Evolutionary conservation across 2,888 invertebrate genomes (phyloP).

Genomic region (Schizotus pectinicornis): DNA sequence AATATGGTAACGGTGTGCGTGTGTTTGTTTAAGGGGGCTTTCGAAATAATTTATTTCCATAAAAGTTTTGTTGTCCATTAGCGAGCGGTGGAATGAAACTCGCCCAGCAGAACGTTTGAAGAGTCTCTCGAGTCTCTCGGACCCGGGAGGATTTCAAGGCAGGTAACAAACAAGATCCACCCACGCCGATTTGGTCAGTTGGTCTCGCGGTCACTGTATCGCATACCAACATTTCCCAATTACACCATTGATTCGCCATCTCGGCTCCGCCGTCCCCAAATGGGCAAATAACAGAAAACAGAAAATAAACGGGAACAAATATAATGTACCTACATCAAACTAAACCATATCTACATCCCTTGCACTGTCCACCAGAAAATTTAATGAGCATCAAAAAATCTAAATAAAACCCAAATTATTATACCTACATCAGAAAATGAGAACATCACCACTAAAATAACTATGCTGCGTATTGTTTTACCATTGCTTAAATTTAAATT

Average conservation of each 20-base stretch:
- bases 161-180: constrained; percentile 34
- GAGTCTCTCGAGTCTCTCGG: constrained; percentile 20
- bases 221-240: constrained; percentile 33
- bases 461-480: no score
- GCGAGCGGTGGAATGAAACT: constrained; percentile 25
- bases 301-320: no score
- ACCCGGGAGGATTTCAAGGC: constrained; percentile 35
- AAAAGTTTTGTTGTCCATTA: constrained; percentile 30
- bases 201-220: constrained; percentile 38
- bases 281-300: no score
- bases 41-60: constrained; percentile 27
- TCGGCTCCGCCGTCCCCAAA: no score
- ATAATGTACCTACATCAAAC: no score
- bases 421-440: no score
- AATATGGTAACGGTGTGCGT: neutral
- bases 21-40: constrained; percentile 25
- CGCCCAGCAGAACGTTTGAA: constrained; percentile 19
- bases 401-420: no score
- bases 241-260: neutral
- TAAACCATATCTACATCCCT: no score
- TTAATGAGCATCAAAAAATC: no score
- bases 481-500: no score
- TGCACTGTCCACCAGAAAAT: no score
- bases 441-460: no score
- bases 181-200: constrained; percentile 36